A percentile compares a stretch with the other conserved stretches of the same genome.
Evolutionary conservation across 2,797 vertebrate species (phyloP).

Genomic region (Muraenolepis orangiensis): DNA sequence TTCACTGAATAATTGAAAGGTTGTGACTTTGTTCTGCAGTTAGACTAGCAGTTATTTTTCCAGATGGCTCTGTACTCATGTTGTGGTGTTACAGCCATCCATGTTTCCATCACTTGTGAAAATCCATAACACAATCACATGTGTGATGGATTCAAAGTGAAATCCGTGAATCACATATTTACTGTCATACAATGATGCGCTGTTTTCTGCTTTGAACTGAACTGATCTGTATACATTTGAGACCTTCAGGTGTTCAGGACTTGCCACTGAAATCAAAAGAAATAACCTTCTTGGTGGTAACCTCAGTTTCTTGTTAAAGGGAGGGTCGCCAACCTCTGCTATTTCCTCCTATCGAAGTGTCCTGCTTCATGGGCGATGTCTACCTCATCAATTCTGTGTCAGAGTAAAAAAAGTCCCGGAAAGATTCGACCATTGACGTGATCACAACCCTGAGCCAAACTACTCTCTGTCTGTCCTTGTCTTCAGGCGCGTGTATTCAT

Average conservation of each 20-base stretch:
- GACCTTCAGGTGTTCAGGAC: neutral
- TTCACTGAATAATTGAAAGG: no score
- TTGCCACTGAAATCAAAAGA: neutral
- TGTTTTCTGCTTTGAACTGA: no score
- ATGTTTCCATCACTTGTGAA: neutral
- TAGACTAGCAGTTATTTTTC: no score
- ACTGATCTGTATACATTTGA: neutral
- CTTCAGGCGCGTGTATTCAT: conserved; percentile 22
- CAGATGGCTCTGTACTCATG: neutral
- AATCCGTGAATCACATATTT: no score
- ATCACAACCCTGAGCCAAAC: conserved; percentile 14
- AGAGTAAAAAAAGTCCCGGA: neutral
- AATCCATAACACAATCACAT: no score
- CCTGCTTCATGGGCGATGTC: no score
- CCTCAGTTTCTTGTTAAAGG: neutral
- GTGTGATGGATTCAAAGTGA: no score
- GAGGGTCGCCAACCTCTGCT: neutral
- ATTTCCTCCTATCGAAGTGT: neutral
- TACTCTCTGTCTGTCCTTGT: conserved; percentile 14
- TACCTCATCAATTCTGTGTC: no score
- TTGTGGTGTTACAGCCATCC: neutral
- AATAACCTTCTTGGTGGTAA: neutral
- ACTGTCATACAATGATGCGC: no score
- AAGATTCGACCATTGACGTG: neutral
- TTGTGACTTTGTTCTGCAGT: no score